Percentiles rank a stretch among this genome's conserved stretches.
These are phyloP conservation scores for Penaeus monodon DNA, from an alignment of 2,888 invertebrate species.

Conservation along the genomic window DNA sequence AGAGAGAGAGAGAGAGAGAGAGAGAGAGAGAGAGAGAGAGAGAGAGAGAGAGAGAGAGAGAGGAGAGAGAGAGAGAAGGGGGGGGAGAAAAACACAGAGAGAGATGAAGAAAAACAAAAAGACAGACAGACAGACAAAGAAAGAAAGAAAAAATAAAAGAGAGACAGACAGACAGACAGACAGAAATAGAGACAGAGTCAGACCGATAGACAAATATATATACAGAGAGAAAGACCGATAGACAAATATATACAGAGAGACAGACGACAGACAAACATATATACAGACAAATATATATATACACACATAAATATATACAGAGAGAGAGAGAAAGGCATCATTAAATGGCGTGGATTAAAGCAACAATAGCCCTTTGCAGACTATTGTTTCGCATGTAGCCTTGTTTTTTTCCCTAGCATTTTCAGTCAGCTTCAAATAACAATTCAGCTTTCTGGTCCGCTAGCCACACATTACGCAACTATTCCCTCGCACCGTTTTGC, in stretches of 20 bases:
- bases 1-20: background rate
- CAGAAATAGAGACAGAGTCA: background rate
- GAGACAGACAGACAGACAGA: background rate
- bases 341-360: background rate
- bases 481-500: background rate
- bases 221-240: too few species aligned
- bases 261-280: too few species aligned
- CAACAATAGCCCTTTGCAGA: background rate
- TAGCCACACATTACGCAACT: too few species aligned
- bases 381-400: too few species aligned
- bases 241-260: too few species aligned
- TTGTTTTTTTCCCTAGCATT: too few species aligned
- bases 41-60: background rate
- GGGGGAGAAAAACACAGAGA: too few species aligned
- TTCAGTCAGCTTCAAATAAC: too few species aligned
- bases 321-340: background rate
- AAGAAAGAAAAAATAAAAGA: background rate
- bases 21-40: background rate
- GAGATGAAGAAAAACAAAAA: background rate
- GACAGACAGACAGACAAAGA: background rate
- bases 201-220: too few species aligned
- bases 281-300: too few species aligned
- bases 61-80: background rate
- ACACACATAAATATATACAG: background rate
- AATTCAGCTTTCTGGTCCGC: too few species aligned